Conservation (phyloP, 2,797 vertebrate genomes). For the Siniperca scherzeri region DNA sequence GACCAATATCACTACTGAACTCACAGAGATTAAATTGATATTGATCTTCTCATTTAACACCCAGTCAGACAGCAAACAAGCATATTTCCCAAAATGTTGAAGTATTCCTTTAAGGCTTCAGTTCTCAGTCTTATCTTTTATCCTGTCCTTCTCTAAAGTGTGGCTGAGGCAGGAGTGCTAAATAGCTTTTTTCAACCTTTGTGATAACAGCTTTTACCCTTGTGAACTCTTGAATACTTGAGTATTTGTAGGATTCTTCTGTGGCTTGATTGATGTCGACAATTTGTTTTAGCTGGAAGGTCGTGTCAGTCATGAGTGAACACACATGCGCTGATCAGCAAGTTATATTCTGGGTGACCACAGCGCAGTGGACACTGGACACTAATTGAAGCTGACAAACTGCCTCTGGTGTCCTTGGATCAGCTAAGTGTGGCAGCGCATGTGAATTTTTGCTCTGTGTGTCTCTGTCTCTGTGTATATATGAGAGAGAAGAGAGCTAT, state of each 20-base stretch:
- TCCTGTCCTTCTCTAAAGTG: slow-evolving; percentile 6
- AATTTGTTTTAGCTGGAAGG: slow-evolving; percentile 70
- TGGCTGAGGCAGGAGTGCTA: slow-evolving; percentile 9
- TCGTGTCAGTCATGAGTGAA: slow-evolving; percentile 62
- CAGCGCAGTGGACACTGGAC: slow-evolving; percentile 58
- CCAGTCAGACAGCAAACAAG: slow-evolving; percentile 27
- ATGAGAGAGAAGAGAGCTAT: slow-evolving; percentile 18
- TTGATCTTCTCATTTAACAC: slow-evolving; percentile 28
- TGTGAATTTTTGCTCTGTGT: slow-evolving; percentile 36
- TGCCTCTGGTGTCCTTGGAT: slow-evolving; percentile 72
- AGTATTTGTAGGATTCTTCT: slow-evolving; percentile 49
- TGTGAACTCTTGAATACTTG: slow-evolving; percentile 53
- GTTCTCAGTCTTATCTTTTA: slow-evolving; percentile 20
- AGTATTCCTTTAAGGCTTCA: slow-evolving; percentile 15
- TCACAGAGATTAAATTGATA: slow-evolving; percentile 17
- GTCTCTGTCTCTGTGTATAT: background rate
- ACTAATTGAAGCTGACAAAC: slow-evolving; percentile 72
- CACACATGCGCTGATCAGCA: slow-evolving; percentile 63
- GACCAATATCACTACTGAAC: background rate
- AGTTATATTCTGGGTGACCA: slow-evolving; percentile 70
- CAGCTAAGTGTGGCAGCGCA: slow-evolving; percentile 47
- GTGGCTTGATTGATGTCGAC: slow-evolving; percentile 64
- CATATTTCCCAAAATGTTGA: slow-evolving; percentile 19
- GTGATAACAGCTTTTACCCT: slow-evolving; percentile 52
- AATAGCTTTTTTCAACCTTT: slow-evolving; percentile 35